Evolutionary conservation across 2,113 vertebrate species (phyloP).

Genomic region (Pseudopipra pipra): DNA sequence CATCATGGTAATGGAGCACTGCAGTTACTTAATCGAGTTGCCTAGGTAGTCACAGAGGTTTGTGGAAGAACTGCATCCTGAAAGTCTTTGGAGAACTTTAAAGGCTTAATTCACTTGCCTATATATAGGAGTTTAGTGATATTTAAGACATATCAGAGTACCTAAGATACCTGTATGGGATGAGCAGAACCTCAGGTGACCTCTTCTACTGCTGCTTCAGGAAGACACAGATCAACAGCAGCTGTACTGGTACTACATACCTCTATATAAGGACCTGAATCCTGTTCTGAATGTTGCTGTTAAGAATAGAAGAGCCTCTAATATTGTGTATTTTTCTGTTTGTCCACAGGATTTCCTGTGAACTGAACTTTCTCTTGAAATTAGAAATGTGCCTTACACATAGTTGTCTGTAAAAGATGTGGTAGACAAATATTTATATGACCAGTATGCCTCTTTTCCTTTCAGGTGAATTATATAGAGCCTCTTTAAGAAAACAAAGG

Average conservation of each 20-base stretch:
- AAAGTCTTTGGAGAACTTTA: neutral
- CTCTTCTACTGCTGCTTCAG: neutral
- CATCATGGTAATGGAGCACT: neutral
- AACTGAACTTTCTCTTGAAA: neutral
- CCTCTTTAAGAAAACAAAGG: slow-evolving; percentile 78
- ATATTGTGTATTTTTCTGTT: neutral
- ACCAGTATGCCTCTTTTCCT: neutral
- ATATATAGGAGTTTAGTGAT: neutral
- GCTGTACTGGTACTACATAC: neutral
- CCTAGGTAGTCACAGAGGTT: neutral
- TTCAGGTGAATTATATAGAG: slow-evolving; percentile 82
- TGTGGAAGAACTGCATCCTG: neutral
- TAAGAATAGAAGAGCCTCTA: neutral
- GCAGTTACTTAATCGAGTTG: neutral
- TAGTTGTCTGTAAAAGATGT: neutral
- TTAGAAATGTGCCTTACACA: neutral
- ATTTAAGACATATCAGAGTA: neutral
- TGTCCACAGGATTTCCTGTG: neutral
- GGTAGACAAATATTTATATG: neutral
- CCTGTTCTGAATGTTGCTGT: neutral
- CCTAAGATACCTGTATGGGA: neutral
- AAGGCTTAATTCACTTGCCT: neutral
- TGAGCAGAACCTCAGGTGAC: neutral
- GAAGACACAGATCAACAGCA: neutral
- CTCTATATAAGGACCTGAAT: neutral